phyloP scores from a whole-genome alignment of 2,113 vertebrate genomes.

The Ariopsis seemanni region DNA sequence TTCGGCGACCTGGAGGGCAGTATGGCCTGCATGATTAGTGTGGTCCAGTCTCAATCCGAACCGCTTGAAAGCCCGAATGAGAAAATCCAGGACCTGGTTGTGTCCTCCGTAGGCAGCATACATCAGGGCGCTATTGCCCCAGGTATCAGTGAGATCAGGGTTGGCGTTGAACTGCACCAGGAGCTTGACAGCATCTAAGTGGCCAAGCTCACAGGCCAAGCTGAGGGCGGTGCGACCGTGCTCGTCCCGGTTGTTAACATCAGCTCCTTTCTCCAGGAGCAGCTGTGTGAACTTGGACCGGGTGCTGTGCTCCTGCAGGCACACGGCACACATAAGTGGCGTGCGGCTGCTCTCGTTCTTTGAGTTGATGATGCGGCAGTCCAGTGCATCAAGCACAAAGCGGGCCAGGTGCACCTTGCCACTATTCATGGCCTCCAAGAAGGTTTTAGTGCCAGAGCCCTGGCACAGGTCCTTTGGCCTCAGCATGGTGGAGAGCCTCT shows the following conservation, averaged over 20 bases:
- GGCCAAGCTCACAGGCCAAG: slow-evolving; percentile 82
- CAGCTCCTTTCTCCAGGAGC: slow-evolving; percentile 83
- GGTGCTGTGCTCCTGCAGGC: slow-evolving; percentile 75
- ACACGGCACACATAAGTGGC: slow-evolving; percentile 83
- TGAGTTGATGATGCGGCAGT: slow-evolving; percentile 85
- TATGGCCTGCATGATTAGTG: slow-evolving; percentile 79
- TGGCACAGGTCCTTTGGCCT: slow-evolving; percentile 85
- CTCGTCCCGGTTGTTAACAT: slow-evolving; percentile 82
- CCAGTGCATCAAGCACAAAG: slow-evolving; percentile 87
- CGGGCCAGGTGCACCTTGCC: slow-evolving; percentile 87
- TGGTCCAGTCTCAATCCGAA: slow-evolving; percentile 80
- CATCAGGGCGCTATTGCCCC: slow-evolving; percentile 86
- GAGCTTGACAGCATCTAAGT: slow-evolving; percentile 83
- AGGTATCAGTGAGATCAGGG: slow-evolving; percentile 79
- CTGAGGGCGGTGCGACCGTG: slow-evolving; percentile 83
- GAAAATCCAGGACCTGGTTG: slow-evolving; percentile 82
- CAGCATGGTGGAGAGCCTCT: slow-evolving; percentile 72
- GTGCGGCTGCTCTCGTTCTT: slow-evolving; percentile 83
- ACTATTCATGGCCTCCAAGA: slow-evolving; percentile 85
- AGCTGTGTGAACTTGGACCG: slow-evolving; percentile 80
- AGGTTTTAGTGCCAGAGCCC: slow-evolving; percentile 85
- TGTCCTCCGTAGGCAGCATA: slow-evolving; percentile 84
- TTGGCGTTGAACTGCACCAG: slow-evolving; percentile 86
- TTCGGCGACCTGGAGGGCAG: slow-evolving; percentile 78
- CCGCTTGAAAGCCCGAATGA: slow-evolving; percentile 86